phyloP scores from a whole-genome alignment of 2,113 vertebrate genomes.

The Proteles cristata region DNA sequence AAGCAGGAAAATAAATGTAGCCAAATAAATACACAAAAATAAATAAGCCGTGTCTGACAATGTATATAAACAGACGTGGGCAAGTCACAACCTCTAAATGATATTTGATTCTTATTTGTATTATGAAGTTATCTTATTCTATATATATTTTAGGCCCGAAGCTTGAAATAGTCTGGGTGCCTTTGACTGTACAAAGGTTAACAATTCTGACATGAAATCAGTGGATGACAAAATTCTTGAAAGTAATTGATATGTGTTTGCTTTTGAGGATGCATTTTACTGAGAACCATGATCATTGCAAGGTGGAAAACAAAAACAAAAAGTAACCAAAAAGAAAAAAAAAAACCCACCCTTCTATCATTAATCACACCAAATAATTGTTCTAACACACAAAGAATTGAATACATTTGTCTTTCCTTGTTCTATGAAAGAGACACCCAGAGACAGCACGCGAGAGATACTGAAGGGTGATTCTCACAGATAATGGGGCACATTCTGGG shows the following conservation, averaged over 20 bases:
- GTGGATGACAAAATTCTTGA: neutral
- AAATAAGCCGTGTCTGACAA: neutral
- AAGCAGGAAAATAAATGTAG: neutral
- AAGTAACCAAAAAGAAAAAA: neutral
- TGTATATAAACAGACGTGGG: neutral
- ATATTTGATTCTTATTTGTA: neutral
- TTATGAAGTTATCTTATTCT: neutral
- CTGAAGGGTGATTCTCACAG: neutral
- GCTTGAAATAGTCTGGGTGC: neutral
- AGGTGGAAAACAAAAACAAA: neutral
- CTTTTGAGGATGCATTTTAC: neutral
- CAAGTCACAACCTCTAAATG: no score
- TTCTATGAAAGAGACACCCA: neutral
- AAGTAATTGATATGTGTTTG: neutral
- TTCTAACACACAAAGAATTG: neutral
- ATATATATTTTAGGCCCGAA: neutral
- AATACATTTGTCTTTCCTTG: neutral
- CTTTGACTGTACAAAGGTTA: neutral
- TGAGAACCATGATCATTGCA: neutral
- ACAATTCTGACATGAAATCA: neutral
- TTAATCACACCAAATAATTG: conserved; percentile 43
- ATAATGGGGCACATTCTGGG: conserved; percentile 33
- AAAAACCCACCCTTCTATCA: neutral
- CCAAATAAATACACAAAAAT: neutral
- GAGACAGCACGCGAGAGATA: neutral